Evolutionary conservation across 2,888 invertebrate species (phyloP).

Genomic region (Eucriotettix oculatus): DNA sequence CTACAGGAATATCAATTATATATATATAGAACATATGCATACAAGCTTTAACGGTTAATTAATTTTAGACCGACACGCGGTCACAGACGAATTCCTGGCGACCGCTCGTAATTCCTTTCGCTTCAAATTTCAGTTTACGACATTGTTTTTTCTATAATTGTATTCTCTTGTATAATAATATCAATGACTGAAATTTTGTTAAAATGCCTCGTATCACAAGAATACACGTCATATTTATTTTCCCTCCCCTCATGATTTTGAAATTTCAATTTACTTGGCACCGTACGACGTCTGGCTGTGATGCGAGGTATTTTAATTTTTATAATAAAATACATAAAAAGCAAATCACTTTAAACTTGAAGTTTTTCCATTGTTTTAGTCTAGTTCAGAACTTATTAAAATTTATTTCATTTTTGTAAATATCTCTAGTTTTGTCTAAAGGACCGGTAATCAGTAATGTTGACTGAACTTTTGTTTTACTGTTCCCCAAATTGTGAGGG

Average conservation of each 20-base stretch:
- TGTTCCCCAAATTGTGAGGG: constrained; percentile 6
- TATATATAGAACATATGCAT: too few relatives aligned
- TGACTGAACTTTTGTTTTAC: not conserved
- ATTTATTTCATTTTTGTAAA: not conserved
- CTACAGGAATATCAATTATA: too few relatives aligned
- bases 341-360: not conserved
- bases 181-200: not conserved
- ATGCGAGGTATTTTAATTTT: not conserved
- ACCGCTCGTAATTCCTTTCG: not conserved
- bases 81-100: too few relatives aligned
- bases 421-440: not conserved
- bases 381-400: not conserved
- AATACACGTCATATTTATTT: not conserved
- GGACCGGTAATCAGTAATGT: not conserved
- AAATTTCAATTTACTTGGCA: not conserved
- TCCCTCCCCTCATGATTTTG: not conserved
- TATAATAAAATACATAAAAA: not conserved
- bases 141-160: not conserved
- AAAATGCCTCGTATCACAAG: not conserved
- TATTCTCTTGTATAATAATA: not conserved
- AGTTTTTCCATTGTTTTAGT: not conserved
- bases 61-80: too few relatives aligned
- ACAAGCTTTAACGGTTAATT: too few relatives aligned
- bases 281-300: not conserved
- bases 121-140: not conserved